Conservation (phyloP, 2,797 vertebrate genomes). For the Cottoperca gobio region DNA sequence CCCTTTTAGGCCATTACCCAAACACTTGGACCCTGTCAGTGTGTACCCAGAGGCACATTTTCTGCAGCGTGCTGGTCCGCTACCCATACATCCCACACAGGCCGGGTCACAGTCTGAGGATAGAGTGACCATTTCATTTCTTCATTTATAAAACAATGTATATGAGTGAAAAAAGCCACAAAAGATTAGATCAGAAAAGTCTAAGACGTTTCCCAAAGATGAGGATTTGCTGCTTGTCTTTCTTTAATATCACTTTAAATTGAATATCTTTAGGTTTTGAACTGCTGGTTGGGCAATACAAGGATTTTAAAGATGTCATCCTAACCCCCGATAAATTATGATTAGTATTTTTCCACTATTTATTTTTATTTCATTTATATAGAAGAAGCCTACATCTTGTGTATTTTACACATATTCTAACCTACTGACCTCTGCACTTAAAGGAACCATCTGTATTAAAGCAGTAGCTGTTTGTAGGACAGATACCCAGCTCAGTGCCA, state of each 20-base stretch:
- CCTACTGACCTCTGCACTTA: slow-evolving; percentile 90
- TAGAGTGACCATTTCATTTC: background rate
- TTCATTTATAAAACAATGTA: background rate
- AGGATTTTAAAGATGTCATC: background rate
- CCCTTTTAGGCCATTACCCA: slow-evolving; percentile 82
- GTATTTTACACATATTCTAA: background rate
- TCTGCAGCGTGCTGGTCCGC: slow-evolving; percentile 91
- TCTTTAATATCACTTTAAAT: background rate
- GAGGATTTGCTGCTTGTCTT: background rate
- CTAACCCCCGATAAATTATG: background rate
- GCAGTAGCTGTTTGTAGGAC: slow-evolving; percentile 90
- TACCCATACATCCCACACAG: slow-evolving; percentile 94
- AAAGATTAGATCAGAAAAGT: background rate
- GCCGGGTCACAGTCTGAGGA: slow-evolving; percentile 89
- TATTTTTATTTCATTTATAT: background rate
- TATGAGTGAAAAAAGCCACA: background rate
- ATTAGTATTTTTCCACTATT: background rate
- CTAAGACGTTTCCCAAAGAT: background rate
- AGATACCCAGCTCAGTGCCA: slow-evolving; percentile 87
- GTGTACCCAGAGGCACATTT: slow-evolving; percentile 92
- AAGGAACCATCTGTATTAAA: slow-evolving; percentile 93
- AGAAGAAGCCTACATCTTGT: background rate
- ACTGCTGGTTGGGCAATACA: background rate
- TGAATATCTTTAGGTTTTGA: background rate
- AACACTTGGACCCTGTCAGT: slow-evolving; percentile 90